A percentile compares a stretch with the other conserved stretches of the same genome.
Evolutionary conservation across 2,797 vertebrate genomes (phyloP).

Genomic region (Hozukius guyotensis): DNA sequence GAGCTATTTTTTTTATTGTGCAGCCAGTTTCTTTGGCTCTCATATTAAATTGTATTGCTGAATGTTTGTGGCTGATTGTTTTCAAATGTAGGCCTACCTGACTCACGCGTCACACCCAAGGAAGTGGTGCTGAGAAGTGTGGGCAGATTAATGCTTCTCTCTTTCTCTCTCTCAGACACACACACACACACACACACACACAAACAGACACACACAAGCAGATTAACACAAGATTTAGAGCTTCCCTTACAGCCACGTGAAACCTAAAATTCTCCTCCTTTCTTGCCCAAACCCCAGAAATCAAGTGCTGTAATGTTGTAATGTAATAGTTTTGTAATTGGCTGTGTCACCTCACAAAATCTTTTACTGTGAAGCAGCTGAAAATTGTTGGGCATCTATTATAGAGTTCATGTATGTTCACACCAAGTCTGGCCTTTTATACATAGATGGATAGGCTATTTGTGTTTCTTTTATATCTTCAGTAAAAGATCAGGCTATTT

Average conservation of each 20-base stretch:
- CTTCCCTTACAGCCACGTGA: background rate
- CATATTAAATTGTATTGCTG: background rate
- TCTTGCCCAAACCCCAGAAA: background rate
- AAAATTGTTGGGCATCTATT: background rate
- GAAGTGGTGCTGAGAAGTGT: constrained; percentile 9
- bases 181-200: background rate
- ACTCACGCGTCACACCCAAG: background rate
- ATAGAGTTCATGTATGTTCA: background rate
- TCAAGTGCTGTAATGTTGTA: no score
- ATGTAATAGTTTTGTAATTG: no score
- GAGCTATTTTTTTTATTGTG: background rate
- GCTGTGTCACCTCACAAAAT: background rate
- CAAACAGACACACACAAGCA: background rate
- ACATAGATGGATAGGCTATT: no score
- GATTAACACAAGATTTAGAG: constrained; percentile 11
- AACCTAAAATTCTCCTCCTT: background rate
- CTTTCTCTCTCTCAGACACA: background rate
- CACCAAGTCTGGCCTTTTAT: background rate
- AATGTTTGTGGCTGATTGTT: background rate
- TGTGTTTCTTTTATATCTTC: background rate
- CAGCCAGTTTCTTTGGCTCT: background rate
- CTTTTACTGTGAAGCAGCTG: background rate
- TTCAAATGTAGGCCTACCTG: background rate
- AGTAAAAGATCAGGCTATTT: background rate
- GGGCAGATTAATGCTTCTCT: background rate